Evolutionary conservation across 2,888 invertebrate genomes (phyloP).

Genomic region (Megastigmus dorsalis): DNA sequence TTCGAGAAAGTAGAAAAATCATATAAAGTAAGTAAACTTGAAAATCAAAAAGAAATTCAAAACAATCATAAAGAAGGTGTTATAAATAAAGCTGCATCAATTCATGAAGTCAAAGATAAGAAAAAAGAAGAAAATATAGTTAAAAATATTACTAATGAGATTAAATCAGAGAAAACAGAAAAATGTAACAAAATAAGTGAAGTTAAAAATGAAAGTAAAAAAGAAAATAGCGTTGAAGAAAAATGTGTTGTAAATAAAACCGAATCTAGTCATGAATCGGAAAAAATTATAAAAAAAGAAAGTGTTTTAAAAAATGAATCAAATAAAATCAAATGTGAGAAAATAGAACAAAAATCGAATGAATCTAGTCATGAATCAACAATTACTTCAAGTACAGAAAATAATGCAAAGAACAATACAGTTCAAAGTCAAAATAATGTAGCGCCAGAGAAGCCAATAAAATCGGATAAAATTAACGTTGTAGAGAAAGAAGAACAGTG

Average conservation of each 20-base stretch:
- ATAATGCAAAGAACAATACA: no score
- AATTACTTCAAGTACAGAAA: neutral
- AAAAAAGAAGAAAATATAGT: neutral
- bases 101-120: no score
- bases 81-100: no score
- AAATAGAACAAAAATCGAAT: neutral
- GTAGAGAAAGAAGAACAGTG: neutral
- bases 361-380: neutral
- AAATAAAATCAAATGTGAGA: no score
- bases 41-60: neutral
- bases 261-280: constrained; percentile 5
- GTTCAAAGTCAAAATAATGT: no score
- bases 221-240: neutral
- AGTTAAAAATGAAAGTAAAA: neutral
- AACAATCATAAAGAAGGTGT: no score
- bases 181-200: neutral
- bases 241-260: neutral
- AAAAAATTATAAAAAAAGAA: neutral
- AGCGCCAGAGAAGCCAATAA: no score
- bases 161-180: neutral
- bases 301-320: no score
- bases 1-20: neutral
- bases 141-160: neutral
- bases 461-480: neutral
- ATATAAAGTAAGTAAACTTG: neutral